These are phyloP conservation scores for Mesocricetus auratus DNA, from an alignment of 2,113 vertebrate genomes.

Conservation along the genomic window DNA sequence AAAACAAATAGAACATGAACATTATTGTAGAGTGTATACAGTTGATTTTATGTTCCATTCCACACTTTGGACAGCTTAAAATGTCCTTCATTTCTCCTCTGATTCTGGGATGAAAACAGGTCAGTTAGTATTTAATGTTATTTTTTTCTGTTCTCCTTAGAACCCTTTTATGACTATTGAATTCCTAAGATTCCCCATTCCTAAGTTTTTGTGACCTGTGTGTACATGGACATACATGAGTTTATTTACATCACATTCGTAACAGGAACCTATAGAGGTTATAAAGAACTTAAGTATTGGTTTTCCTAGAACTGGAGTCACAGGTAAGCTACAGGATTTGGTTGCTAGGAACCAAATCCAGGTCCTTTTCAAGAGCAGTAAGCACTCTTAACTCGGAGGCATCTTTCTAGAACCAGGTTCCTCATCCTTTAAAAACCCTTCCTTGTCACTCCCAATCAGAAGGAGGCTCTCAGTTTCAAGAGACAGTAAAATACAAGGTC, in stretches of 20 bases:
- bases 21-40: not conserved
- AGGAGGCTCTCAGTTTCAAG: not conserved
- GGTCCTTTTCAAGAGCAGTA: not conserved
- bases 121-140: not conserved
- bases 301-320: not conserved
- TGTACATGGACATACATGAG: not conserved
- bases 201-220: not conserved
- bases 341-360: not conserved
- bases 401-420: not conserved
- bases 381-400: not conserved
- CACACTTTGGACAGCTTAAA: not conserved
- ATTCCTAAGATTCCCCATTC: not conserved
- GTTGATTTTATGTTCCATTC: not conserved
- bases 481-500: not conserved
- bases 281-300: not conserved
- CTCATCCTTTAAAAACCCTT: not conserved
- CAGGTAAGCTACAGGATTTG: not conserved
- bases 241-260: not conserved
- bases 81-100: not conserved
- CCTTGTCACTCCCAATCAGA: not conserved
- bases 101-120: not conserved
- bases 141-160: not conserved
- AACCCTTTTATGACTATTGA: not conserved
- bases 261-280: not conserved
- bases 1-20: slow-evolving; percentile 3